These are phyloP conservation scores for Agrotis ipsilon DNA, from an alignment of 2,888 invertebrate genomes.

Conservation along the genomic window DNA sequence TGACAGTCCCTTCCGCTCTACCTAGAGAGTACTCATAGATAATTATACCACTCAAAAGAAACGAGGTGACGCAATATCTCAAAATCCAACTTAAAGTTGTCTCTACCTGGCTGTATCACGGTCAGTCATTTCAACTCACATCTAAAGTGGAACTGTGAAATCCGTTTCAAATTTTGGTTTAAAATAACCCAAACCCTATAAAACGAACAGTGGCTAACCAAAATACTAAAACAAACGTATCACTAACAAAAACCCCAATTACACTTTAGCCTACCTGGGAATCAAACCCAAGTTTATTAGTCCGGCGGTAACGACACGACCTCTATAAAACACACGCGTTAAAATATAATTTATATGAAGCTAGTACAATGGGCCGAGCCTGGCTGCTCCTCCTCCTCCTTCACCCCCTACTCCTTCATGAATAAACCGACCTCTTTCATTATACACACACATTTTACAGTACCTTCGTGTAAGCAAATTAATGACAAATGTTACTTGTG, in stretches of 20 bases:
- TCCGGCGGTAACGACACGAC: constrained; percentile 39
- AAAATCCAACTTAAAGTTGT: too few relatives aligned
- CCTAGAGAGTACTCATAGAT: too few relatives aligned
- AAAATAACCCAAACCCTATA: background rate
- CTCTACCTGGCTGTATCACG: too few relatives aligned
- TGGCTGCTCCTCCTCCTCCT: constrained; percentile 45
- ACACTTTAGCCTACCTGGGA: constrained; percentile 23
- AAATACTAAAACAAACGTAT: constrained; percentile 29
- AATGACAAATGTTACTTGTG: constrained; percentile 37
- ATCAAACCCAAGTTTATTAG: constrained; percentile 34
- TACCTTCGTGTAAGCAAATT: constrained; percentile 25
- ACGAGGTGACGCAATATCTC: too few relatives aligned
- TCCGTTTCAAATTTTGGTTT: background rate
- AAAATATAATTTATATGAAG: constrained; percentile 54
- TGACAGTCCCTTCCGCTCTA: too few relatives aligned
- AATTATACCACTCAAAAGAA: too few relatives aligned
- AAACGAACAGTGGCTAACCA: constrained; percentile 4
- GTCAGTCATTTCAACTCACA: too few relatives aligned
- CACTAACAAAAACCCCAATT: constrained; percentile 35
- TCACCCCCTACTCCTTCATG: constrained; percentile 48
- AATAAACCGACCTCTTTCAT: constrained; percentile 67
- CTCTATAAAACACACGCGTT: constrained; percentile 59
- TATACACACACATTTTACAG: constrained; percentile 19
- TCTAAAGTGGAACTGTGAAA: too few relatives aligned
- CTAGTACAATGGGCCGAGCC: constrained; percentile 29